Base-by-base conservation (phyloP, 2,797 vertebrate genomes). In the Mus caroli region DNA sequence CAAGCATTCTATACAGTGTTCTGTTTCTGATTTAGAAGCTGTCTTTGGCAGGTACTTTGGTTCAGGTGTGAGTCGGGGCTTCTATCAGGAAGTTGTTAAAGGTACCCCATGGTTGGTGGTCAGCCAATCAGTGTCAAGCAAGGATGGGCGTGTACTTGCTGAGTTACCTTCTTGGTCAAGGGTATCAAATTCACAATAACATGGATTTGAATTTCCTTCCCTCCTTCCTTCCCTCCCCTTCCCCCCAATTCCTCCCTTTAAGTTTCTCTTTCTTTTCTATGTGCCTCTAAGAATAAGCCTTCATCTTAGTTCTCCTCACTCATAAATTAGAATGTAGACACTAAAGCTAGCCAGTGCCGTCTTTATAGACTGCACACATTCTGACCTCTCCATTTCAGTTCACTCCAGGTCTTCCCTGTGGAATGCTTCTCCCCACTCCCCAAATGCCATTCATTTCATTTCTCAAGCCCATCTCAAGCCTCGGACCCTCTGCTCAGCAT, bases 61-160 rank as follows among this genome's bases (percentile, higher is more conserved):
- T 84, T 95, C 62, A 89, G 78, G 28, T 67, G 5, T 78, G 69
- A 95, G 40, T 46, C 4, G 6, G 11, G 60, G 34, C 37, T 88
- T 79, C 58, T 94, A 19, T 37, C 6, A 56, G 76, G 56, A 94
- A 80, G 43, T 84, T 92, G 64, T 34, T 90, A 56, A 93, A 91
- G 54, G n/a, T 14, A 78, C 26, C 62, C 46, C 54, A 17, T 84
- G 20, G 34, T n/a, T 95, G 67, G 26, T 64, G 94, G 37, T 58
- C 64, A 82, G 34, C 52, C 64, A 85, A 1, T 79, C 56, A 60
- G 40, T 62, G 28, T 46, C 31, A 77, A 87, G 20, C 22, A 94
- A 92, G 46, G 34, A 34, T 31, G 77, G 24, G 62, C 43, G 43
- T 43, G 64, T 54, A 95, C 9, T 76, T 71, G 37, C 56, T 90